Base-by-base conservation (phyloP, 2,113 vertebrate genomes). In the Pterophyllum scalare region DNA sequence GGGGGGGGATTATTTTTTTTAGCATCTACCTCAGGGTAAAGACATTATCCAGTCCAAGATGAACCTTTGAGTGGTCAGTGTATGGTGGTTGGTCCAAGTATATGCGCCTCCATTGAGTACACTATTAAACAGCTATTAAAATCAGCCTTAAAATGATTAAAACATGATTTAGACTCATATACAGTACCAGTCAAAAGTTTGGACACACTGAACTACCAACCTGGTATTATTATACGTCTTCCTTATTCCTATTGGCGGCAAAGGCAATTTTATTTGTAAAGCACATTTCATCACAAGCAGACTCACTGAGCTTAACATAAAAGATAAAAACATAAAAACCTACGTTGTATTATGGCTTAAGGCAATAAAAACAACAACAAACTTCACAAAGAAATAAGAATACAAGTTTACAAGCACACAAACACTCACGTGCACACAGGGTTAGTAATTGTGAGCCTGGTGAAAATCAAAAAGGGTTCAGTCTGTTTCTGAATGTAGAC, bases 201-300 rank as follows among this genome's bases (percentile, higher is more conserved):
- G 35, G 35, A 38, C 35, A 38, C 35, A 2, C 33, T 3, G 3
- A 52, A 52, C 20, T 13, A 31, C 26, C 24, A 14, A 20, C 24
- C 43, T 52, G 17, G 0, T 49, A 20, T 20, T 72, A 31, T 46
- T 72, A 8, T 72, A 46, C 52, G 10, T 26, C 46, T 72, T n/a
- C 43, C 22, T 31, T 52, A 52, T 52, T 52, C 17, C 49, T 52
- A 5, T 7, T 52, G 15, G 49, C 15, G 40, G 64, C 3, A 1
- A 67, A 26, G 22, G 0, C 40, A 46, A 15, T 67, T 67, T 26
- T 67, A 67, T 46, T 26, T 46, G 64, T 46, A 0, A 0, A 67
- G 40, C 40, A 46, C 64, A 67, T 46, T 67, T 67, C 22, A 67
- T 46, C 46, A 1, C 64, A 67, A 3, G 11, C 11, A 40, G 11